Conservation (phyloP, 2,113 vertebrate genomes). For the Odocoileus hemionus region DNA sequence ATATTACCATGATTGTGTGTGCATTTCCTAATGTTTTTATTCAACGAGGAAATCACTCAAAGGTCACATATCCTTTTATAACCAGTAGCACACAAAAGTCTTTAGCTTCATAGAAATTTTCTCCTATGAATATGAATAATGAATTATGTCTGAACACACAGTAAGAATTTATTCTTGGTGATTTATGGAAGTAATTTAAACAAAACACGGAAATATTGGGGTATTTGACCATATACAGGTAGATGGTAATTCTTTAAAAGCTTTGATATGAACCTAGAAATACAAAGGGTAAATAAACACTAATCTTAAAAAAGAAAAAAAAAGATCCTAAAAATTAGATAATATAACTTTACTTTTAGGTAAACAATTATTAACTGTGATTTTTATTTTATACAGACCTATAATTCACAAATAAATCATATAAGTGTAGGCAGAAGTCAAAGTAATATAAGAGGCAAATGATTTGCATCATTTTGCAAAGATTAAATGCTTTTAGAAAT, state of each 20-base stretch:
- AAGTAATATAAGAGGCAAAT: slow-evolving; percentile 39
- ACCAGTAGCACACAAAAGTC: neutral
- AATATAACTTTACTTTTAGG: neutral
- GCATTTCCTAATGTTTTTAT: neutral
- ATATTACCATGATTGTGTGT: neutral
- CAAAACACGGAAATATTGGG: neutral
- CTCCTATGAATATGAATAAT: neutral
- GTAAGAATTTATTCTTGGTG: neutral
- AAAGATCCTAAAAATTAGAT: neutral
- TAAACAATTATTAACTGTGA: neutral
- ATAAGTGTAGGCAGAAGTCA: slow-evolving; percentile 4
- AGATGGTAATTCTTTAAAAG: slow-evolving; percentile 1
- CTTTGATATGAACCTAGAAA: neutral
- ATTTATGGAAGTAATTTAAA: slow-evolving; percentile 34
- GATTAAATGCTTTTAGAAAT: slow-evolving; percentile 59
- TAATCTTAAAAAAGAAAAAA: neutral
- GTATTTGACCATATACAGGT: neutral
- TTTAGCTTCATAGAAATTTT: neutral
- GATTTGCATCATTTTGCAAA: slow-evolving; percentile 32
- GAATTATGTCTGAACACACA: neutral
- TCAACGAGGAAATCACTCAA: neutral
- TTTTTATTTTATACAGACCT: slow-evolving; percentile 33
- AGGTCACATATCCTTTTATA: neutral
- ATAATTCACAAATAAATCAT: slow-evolving; percentile 17
- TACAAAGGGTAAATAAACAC: slow-evolving; percentile 18